Base-by-base conservation (phyloP, 2,888 invertebrate genomes). In the Lycophotia porphyrea region DNA sequence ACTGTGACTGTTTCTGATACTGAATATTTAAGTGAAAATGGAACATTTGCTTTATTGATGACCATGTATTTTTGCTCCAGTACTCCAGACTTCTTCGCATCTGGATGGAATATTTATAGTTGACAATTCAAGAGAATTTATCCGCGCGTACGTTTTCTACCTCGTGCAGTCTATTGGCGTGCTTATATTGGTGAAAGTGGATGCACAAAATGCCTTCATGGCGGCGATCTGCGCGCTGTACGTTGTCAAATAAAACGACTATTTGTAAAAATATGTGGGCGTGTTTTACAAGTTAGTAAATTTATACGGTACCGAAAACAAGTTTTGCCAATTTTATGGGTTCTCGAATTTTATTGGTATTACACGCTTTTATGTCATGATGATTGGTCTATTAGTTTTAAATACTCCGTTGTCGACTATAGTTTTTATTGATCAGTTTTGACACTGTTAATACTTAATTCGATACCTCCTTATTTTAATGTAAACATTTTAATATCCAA, bases 171-270 rank as follows among this genome's bases (percentile, higher is more conserved):
- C 91, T 91, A 92, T 92, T 94, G 92, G 93, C 95, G 93, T 94
- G 93, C 91, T 92, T 91, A 88, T 92, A 93, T 92, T 86, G 93
- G 95, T 94, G 95, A 96, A 95, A 95, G 95, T 95, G 87, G 92
- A 93, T 94, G 93, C 92, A 93, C 93, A 91, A 93, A 95, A 93
- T 93, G 87, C 91, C 91, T 89, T 88, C 91, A 91, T 86, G 81
- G 83, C 86, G 87, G 87, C 90, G 86, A 88, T 92, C 88, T 87
- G 87, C 85, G 82, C 84, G 73, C 82, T 85, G 84, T 81, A 84
- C 87, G 86, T 89, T 90, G 88, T 90, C 90, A 90, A 91, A 91
- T 90, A 90, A 86, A 83, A 80, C 80, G 82, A 78, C 77, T 82
- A 87, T 84, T 84, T 82, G 73, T 78, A 80, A 86, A 87, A 87